Evolutionary conservation across 2,888 invertebrate species (phyloP).

Genomic region (Polylopha cassiicola): DNA sequence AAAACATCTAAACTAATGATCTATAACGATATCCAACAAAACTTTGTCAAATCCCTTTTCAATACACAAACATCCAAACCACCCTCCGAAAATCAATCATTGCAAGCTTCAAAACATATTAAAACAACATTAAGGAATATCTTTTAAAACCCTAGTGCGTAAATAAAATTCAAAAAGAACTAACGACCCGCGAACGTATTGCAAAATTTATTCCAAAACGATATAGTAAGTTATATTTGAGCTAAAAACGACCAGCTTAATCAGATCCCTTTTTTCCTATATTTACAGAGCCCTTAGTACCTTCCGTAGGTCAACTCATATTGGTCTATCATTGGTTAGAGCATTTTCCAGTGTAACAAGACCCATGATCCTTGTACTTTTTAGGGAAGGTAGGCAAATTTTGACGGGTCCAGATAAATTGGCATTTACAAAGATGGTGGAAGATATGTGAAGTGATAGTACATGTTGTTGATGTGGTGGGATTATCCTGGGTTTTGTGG

Average conservation of each 20-base stretch:
- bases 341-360: too few relatives aligned
- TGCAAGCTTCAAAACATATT: conserved; percentile 53
- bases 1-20: too few relatives aligned
- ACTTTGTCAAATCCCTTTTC: conserved; percentile 5
- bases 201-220: conserved; percentile 74
- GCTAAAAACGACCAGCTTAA: conserved; percentile 42
- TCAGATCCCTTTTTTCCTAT: conserved; percentile 33
- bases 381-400: too few relatives aligned
- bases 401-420: too few relatives aligned
- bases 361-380: too few relatives aligned
- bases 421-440: too few relatives aligned
- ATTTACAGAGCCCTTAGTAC: conserved; percentile 6
- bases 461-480: too few relatives aligned
- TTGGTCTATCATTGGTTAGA: too few relatives aligned
- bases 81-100: conserved; percentile 44
- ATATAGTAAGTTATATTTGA: conserved; percentile 68
- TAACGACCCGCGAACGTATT: conserved; percentile 67
- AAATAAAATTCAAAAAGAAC: conserved; percentile 58
- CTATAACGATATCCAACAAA: too few relatives aligned
- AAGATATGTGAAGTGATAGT: too few relatives aligned
- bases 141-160: conserved; percentile 43
- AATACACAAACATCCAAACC: conserved; percentile 22
- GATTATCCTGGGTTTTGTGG: too few relatives aligned
- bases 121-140: conserved; percentile 58
- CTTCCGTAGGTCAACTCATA: conserved; percentile 4